Evolutionary conservation across 2,888 invertebrate species (phyloP), one percentile per base, ranked within the genome.

Genomic region (Papilio demoleus): DNA sequence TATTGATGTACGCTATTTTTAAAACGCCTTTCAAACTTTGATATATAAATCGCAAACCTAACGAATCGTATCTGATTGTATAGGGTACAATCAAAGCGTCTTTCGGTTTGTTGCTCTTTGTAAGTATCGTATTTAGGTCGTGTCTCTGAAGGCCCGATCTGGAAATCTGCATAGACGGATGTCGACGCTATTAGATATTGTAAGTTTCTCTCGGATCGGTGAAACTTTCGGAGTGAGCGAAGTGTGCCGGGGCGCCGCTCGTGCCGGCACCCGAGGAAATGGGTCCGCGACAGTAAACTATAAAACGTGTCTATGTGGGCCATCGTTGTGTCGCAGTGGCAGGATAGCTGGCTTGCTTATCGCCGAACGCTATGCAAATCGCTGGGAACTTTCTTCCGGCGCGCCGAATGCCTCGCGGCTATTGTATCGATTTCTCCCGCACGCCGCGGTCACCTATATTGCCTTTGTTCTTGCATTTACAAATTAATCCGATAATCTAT

Each of bases 141-240:
- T 83, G 81, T 82, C 79, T 79, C 81, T 85, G 85, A 84, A 88
- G 86, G 86, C 83, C 87, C 84, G 89, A 87, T 90, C 90, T 90
- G 90, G 88, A 89, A 91, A 91, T 91, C 90, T 90, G 90, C 91
- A 90, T 91, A 90, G 88, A 90, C 90, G 91, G 91, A 91, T 90
- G 90, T 89, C 75, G 84, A 87, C 82, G 87, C 86, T 87, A 88
- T 89, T 90, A 90, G 87, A 88, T 88, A 88, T 88, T 87, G 88
- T 88, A 84, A 85, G 86, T 91, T 91, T 92, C 92, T 91, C 90
- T 87, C 19, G 60, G 65, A 86, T 85, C 79, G 88, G 89, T 86
- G 91, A 91, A 92, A 92, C 91, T 89, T 90, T 90, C 85, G 83
- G 87, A 88, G 85, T 84, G 82, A 86, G 84, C 84, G 82, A 90